These are phyloP conservation scores for Carassius gibelio DNA, from an alignment of 2,113 vertebrate genomes.

Conservation along the genomic window DNA sequence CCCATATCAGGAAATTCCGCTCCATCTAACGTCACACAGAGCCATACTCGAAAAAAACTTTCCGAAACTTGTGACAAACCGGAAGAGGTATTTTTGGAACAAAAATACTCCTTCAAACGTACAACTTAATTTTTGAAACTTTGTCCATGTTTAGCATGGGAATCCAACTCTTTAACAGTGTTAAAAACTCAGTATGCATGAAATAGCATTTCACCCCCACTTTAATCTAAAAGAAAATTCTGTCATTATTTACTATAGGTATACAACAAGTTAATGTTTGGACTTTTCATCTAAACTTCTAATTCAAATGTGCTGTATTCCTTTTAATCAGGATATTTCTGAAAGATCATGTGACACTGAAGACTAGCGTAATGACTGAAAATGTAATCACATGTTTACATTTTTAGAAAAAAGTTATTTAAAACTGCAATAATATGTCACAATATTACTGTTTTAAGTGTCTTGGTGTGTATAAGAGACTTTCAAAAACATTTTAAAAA, in stretches of 20 bases:
- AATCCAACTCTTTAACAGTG: too few species aligned
- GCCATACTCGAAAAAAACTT: too few species aligned
- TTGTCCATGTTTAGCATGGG: too few species aligned
- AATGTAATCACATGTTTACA: not conserved
- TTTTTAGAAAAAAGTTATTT: not conserved
- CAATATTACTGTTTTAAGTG: not conserved
- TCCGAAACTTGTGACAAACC: too few species aligned
- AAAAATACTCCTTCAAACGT: too few species aligned
- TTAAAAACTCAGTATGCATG: too few species aligned
- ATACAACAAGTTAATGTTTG: not conserved
- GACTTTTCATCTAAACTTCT: not conserved
- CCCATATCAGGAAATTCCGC: too few species aligned
- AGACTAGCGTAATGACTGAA: not conserved
- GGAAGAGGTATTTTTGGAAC: too few species aligned
- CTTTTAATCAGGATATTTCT: not conserved
- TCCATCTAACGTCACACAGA: too few species aligned
- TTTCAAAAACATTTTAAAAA: not conserved
- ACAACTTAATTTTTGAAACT: too few species aligned
- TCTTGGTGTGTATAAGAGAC: not conserved
- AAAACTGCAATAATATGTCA: not conserved
- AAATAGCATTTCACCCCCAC: too few species aligned
- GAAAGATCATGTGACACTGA: not conserved
- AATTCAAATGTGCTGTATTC: not conserved
- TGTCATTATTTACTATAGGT: not conserved
- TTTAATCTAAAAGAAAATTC: conserved; percentile 72